These are phyloP conservation scores for Umimayanthus kanabou DNA, from an alignment of 92 coral and sea anemone species.

Conservation along the genomic window DNA sequence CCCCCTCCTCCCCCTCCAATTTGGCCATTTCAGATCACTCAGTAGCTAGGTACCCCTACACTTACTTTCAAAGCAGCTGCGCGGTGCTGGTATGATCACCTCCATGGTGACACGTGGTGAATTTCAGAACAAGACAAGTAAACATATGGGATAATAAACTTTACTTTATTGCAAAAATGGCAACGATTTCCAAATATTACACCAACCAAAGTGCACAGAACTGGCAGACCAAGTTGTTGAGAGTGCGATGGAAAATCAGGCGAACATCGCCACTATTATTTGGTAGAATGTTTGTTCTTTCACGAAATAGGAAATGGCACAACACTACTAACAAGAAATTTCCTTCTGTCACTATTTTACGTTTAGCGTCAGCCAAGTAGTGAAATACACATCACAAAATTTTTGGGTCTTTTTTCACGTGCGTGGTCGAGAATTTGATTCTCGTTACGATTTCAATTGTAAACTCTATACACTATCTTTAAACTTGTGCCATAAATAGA, in stretches of 20 bases:
- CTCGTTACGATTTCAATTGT: not conserved
- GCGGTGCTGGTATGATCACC: no score
- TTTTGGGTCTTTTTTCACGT: not conserved
- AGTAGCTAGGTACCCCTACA: no score
- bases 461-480: not conserved
- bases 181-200: not conserved
- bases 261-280: not conserved
- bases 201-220: not conserved
- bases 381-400: not conserved
- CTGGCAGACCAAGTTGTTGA: not conserved
- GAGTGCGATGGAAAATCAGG: not conserved
- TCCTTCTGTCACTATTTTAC: slow-evolving; percentile 1
- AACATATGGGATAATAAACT: not conserved
- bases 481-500: slow-evolving; percentile 19
- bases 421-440: slow-evolving; percentile 9
- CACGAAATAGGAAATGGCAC: not conserved
- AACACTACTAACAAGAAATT: not conserved
- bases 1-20: no score
- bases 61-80: no score
- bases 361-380: not conserved
- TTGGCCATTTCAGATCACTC: no score
- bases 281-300: not conserved
- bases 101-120: no score
- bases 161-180: not conserved
- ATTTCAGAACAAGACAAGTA: not conserved